Percentiles rank a stretch among this genome's conserved stretches.
Evolutionary conservation across 2,888 invertebrate species (phyloP).

Genomic region (Spisula subtruncata): DNA sequence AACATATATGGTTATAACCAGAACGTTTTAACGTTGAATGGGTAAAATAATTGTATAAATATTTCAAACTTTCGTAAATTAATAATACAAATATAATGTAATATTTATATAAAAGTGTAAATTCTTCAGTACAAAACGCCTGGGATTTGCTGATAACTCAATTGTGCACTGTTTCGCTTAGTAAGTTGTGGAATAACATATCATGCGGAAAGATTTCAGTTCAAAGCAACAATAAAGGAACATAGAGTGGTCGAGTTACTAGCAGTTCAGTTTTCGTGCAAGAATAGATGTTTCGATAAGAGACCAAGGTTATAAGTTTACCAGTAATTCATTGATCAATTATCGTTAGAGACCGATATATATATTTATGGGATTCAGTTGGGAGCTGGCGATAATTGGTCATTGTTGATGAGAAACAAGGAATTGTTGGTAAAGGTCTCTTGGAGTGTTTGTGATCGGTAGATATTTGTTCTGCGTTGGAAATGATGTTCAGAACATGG

Average conservation of each 20-base stretch:
- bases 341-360: not conserved
- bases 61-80: conserved; percentile 2
- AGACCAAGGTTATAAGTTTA: not conserved
- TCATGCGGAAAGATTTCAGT: not conserved
- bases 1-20: not conserved
- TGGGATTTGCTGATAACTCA: not conserved
- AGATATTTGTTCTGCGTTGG: not conserved
- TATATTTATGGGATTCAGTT: conserved; percentile 18
- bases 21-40: not conserved
- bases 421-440: not conserved
- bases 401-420: not conserved
- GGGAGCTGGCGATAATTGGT: not conserved
- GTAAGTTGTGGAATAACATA: not conserved
- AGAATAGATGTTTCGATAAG: conserved; percentile 1
- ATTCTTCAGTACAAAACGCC: not conserved
- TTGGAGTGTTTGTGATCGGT: not conserved
- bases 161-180: not conserved
- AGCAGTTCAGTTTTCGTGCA: not conserved
- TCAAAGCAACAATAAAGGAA: not conserved
- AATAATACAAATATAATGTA: not conserved
- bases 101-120: not conserved
- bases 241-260: not conserved
- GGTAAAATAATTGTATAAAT: not conserved
- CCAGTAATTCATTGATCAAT: not conserved
- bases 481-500: not conserved